Base-by-base conservation (phyloP, 2,888 invertebrate genomes). In the Isotomurus palustris region DNA sequence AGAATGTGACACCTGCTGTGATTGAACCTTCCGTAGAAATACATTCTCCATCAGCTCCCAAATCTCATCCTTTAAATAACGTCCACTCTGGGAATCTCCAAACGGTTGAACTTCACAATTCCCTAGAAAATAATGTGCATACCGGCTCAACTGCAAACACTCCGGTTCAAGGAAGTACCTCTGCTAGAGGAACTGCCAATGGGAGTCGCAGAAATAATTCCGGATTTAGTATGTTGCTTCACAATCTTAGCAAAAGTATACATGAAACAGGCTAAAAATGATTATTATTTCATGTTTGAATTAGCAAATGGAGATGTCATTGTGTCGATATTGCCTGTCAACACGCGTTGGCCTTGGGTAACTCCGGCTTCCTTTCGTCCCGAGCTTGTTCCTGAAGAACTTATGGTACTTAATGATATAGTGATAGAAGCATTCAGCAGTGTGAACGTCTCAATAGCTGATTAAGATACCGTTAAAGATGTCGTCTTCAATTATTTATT, bases 281-380 rank as follows among this genome's bases (percentile, higher is more conserved):
- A 27, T 6, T 38, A 21, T n/a, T 32, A 17, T 22, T 41, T 32
- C 44, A 6, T 41, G 19, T 53, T 22, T 22, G 22, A 60, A 64
- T 41, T 56, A 89, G 92, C 85, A 32, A 93, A 93, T 80, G 93
- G 93, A 56, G 92, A 93, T 77, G 85, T 91, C 64, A 88, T 93
- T 74, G 92, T 93, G 45, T 92, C 91, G 29, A 78, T 93, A 55
- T 78, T 92, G 71, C 93, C 93, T 67, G 85, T 89, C 45, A 93
- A 93, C 76, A 84, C 88, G 6, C 84, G 83, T 74, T 89, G 89
- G 83, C 91, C 92, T 53, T 93, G 93, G 93, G 81, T 93, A 51
- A 91, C 92, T 12, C 88, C 91, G 49, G 92, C 93, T 57, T 84
- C 84, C 0, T 64, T 64, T 24, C 54, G 41, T 27, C 92, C 92